Conservation (phyloP, 2,797 vertebrate species). For the Phaenicophaeus curvirostris region DNA sequence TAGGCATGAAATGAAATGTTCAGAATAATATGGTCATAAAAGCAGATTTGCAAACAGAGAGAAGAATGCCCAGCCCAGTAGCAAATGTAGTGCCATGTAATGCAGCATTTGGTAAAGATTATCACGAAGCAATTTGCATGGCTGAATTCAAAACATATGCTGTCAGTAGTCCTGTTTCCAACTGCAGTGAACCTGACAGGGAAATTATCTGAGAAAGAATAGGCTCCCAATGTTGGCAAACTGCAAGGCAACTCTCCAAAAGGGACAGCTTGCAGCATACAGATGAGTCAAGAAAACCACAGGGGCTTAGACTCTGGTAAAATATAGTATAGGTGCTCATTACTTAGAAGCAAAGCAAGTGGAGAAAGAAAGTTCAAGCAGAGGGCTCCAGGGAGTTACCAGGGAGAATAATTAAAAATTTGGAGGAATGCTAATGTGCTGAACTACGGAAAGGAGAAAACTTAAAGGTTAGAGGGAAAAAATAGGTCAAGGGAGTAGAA, state of each 20-base stretch:
- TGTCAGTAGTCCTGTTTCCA: conserved; percentile 17
- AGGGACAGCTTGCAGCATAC: not conserved
- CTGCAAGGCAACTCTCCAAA: not conserved
- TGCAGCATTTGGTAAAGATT: conserved; percentile 46
- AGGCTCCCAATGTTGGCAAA: not conserved
- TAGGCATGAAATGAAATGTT: conserved; percentile 48
- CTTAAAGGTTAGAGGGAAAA: not conserved
- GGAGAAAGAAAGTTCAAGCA: not conserved
- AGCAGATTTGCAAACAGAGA: conserved; percentile 43
- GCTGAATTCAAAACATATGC: conserved; percentile 17
- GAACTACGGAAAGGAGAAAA: conserved; percentile 13
- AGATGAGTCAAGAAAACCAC: not conserved
- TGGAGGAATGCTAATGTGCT: not conserved
- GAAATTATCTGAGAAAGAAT: conserved; percentile 20
- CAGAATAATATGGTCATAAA: conserved; percentile 29
- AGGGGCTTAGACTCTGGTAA: not conserved
- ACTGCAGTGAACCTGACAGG: conserved; percentile 9
- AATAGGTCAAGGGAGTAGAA: conserved; percentile 7
- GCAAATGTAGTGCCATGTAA: conserved; percentile 23
- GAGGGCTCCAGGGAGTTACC: not conserved
- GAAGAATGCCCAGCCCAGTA: conserved; percentile 16
- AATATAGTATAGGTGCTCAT: not conserved
- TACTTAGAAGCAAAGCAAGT: not conserved
- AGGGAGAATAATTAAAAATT: conserved; percentile 28
- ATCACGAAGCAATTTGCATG: not conserved